A percentile compares a stretch with the other conserved stretches of the same genome.
Evolutionary conservation across 2,113 vertebrate species (phyloP).

Genomic region (Dunckerocampus dactyliophorus): DNA sequence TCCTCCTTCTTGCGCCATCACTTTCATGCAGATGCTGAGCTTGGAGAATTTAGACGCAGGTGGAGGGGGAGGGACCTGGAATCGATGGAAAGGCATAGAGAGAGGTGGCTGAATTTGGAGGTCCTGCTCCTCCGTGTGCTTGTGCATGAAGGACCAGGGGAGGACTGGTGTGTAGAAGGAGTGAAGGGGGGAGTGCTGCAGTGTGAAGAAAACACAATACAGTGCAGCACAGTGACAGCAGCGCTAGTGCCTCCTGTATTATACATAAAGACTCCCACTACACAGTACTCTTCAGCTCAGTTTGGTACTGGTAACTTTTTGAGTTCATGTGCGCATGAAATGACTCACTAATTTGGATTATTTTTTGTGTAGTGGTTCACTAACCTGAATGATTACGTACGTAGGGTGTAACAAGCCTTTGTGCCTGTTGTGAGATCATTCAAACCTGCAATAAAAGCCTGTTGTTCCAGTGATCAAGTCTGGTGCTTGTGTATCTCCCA

Average conservation of each 20-base stretch:
- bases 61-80: constrained; percentile 4
- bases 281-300: too few species aligned
- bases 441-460: too few species aligned
- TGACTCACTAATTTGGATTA: too few species aligned
- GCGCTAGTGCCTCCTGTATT: background rate
- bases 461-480: too few species aligned
- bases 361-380: too few species aligned
- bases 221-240: background rate
- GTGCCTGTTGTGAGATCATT: too few species aligned
- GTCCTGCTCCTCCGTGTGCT: constrained; percentile 20
- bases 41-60: constrained; percentile 53
- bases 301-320: too few species aligned
- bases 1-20: constrained; percentile 48
- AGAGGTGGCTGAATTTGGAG: constrained; percentile 29
- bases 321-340: too few species aligned
- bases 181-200: constrained; percentile 48
- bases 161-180: background rate
- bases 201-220: constrained; percentile 37
- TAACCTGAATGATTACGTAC: too few species aligned
- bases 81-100: constrained; percentile 36
- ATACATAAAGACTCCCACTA: too few species aligned
- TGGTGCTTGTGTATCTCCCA: too few species aligned
- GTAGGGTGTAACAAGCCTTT: too few species aligned
- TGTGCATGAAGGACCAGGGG: constrained; percentile 36
- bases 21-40: constrained; percentile 54